A percentile compares a stretch with the other conserved stretches of the same genome.
phyloP scores from a whole-genome alignment of 1,140 invertebrate species.

The Trichonephila clavipes region DNA sequence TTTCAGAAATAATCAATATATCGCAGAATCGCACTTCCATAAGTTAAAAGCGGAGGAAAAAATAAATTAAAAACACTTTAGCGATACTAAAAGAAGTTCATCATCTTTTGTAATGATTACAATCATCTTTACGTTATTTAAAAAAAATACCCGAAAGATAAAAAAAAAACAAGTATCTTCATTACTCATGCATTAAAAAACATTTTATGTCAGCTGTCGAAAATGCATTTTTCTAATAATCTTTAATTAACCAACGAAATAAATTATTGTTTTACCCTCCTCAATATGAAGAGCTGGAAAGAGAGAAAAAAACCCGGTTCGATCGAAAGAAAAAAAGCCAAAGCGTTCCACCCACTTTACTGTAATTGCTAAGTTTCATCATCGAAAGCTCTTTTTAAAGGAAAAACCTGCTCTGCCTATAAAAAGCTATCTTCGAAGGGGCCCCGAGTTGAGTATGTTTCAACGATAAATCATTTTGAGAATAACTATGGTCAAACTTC shows the following conservation, averaged over 20 bases:
- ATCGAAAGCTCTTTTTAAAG: slow-evolving; percentile 55
- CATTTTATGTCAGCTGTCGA: slow-evolving; percentile 60
- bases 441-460: not conserved
- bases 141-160: not conserved
- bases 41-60: not conserved
- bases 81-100: slow-evolving; percentile 1
- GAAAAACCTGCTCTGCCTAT: slow-evolving; percentile 2
- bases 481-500: slow-evolving; percentile 36
- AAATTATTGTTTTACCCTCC: slow-evolving; percentile 56
- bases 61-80: not conserved
- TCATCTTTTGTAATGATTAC: slow-evolving; percentile 36
- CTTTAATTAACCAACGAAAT: slow-evolving; percentile 68
- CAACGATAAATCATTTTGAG: slow-evolving; percentile 59
- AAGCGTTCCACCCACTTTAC: slow-evolving; percentile 41
- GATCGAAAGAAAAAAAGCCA: not conserved
- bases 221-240: slow-evolving; percentile 70
- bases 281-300: not conserved
- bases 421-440: slow-evolving; percentile 45
- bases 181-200: slow-evolving; percentile 56
- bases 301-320: not conserved
- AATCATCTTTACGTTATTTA: not conserved
- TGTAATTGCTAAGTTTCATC: slow-evolving; percentile 66
- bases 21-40: not conserved
- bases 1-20: not conserved
- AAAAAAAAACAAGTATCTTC: not conserved